These are phyloP conservation scores for Pseudorasbora parva DNA, from an alignment of 2,113 vertebrate genomes.

Conservation along the genomic window DNA sequence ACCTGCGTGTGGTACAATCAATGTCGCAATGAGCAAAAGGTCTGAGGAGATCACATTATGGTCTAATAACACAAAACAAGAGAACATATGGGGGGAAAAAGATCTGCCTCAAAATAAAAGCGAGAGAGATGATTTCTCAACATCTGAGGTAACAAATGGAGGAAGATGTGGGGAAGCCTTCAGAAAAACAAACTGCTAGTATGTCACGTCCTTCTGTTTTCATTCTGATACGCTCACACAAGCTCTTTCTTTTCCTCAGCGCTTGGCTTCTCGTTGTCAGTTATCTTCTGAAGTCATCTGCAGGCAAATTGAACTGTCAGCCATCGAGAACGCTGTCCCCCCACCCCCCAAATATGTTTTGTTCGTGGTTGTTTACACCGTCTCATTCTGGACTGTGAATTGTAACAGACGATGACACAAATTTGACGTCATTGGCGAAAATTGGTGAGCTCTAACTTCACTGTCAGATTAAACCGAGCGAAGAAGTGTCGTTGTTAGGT, in stretches of 20 bases:
- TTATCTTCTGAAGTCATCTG: constrained; percentile 13
- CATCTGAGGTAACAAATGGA: not conserved
- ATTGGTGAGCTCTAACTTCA: not conserved
- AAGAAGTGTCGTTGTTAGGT: not conserved
- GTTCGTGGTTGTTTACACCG: not conserved
- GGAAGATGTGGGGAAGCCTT: not conserved
- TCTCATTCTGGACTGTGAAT: constrained; percentile 16
- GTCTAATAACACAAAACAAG: constrained; percentile 26
- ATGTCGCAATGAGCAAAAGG: constrained; percentile 20
- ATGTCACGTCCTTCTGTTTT: constrained; percentile 1
- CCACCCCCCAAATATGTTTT: not conserved
- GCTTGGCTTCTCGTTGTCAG: constrained; percentile 14
- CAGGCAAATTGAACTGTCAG: constrained; percentile 26
- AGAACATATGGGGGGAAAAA: not conserved
- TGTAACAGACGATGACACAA: constrained; percentile 11
- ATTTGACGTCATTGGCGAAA: constrained; percentile 19
- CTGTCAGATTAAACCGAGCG: constrained; percentile 13
- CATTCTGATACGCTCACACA: not conserved
- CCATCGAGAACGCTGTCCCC: not conserved
- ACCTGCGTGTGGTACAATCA: constrained; percentile 36
- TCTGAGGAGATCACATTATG: constrained; percentile 17
- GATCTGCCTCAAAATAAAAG: not conserved
- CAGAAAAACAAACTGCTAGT: not conserved
- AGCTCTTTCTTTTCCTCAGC: not conserved
- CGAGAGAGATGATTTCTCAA: not conserved